A percentile compares a stretch with the other conserved stretches of the same genome.
Evolutionary conservation across 2,113 vertebrate genomes (phyloP).

Genomic region (Xyliphius kryptos): DNA sequence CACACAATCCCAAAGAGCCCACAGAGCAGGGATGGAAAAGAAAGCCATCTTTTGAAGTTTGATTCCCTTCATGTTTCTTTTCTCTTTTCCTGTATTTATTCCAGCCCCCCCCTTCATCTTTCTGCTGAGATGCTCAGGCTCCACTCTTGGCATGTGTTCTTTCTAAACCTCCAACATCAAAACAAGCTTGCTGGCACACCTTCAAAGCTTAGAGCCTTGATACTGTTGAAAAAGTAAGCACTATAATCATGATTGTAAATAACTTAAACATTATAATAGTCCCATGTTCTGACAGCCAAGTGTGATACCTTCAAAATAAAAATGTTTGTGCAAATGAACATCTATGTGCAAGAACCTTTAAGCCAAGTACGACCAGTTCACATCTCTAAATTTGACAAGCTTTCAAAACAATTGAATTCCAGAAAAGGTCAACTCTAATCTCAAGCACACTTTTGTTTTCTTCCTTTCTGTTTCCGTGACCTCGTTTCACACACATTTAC

Average conservation of each 20-base stretch:
- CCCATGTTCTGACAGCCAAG: constrained; percentile 28
- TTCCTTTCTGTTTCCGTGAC: no score
- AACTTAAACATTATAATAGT: constrained; percentile 55
- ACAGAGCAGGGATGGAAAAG: constrained; percentile 26
- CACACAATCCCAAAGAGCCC: constrained; percentile 22
- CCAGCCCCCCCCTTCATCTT: background rate
- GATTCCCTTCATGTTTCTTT: constrained; percentile 33
- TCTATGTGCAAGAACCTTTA: no score
- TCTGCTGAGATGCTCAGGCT: constrained; percentile 49
- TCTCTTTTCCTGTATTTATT: constrained; percentile 32
- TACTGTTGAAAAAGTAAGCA: constrained; percentile 64
- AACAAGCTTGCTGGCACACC: constrained; percentile 65
- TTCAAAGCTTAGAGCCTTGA: constrained; percentile 66
- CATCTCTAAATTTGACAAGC: no score
- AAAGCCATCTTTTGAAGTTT: constrained; percentile 42
- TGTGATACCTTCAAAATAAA: constrained; percentile 23
- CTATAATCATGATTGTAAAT: constrained; percentile 59
- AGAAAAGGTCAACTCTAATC: no score
- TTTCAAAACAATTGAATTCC: no score
- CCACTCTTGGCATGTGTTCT: constrained; percentile 52
- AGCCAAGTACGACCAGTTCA: no score
- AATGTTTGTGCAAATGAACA: constrained; percentile 31
- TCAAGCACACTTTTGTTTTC: no score
- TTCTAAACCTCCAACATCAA: constrained; percentile 58
- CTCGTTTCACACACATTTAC: constrained; percentile 25